Base-by-base conservation (phyloP, 2,888 invertebrate species). In the Orthonevra nobilis region DNA sequence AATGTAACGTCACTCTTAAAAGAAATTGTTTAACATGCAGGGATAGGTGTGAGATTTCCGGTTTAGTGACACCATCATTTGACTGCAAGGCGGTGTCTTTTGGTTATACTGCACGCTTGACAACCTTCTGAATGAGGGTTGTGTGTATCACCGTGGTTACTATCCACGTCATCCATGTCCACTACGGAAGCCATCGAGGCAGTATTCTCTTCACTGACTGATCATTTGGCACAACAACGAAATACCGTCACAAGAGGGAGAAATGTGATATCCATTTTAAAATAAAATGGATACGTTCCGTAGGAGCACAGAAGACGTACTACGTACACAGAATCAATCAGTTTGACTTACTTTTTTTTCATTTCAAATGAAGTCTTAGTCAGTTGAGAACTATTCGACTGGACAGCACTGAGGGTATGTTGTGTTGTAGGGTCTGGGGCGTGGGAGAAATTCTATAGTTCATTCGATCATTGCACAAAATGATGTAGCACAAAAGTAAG, bases 1-100 rank as follows among this genome's bases (percentile, higher is more conserved):
- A n/a, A n/a, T n/a, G n/a, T n/a, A n/a, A n/a, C n/a, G n/a, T n/a
- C n/a, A n/a, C n/a, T n/a, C n/a, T n/a, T n/a, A n/a, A n/a, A n/a
- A n/a, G n/a, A n/a, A n/a, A n/a, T n/a, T n/a, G n/a, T n/a, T n/a
- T n/a, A n/a, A n/a, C n/a, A n/a, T n/a, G n/a, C n/a, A n/a, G n/a
- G n/a, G n/a, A n/a, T n/a, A n/a, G n/a, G n/a, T n/a, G n/a, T n/a
- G 3, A 60, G 34, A 40, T 69, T 69, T 69, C 60, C 69, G 60
- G 60, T 60, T 44, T 19, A 50, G 52, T 34, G 44, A 52, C 30
- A 46, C 38, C 32, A 58, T 14, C 12, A 26, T 68, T 32, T 4
- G 19, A 36, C 36, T 26, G 30, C 17, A 48, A 38, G 34, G 6
- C 26, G n/a, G 15, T 30, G 42, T 32, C 42, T 23, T 5, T 23